These are phyloP conservation scores for Caenorhabditis sp. DNA, from an alignment of 2,888 invertebrate species.

Conservation along the genomic window DNA sequence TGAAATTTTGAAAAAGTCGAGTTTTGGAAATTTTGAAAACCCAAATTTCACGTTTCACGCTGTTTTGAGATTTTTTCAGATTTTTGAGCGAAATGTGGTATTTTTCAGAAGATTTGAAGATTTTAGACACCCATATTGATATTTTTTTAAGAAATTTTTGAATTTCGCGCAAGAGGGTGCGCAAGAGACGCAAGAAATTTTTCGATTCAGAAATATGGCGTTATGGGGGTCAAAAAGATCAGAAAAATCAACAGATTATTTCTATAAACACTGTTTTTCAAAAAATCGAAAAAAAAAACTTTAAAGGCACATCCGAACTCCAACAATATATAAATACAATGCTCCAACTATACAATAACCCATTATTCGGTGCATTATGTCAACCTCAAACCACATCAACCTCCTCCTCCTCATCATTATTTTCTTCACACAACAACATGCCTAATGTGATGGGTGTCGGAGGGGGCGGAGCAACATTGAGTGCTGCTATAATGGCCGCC, in stretches of 20 bases:
- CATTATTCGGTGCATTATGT: slow-evolving; percentile 22
- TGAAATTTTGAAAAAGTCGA: not conserved
- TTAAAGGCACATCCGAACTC: not conserved
- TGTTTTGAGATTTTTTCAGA: not conserved
- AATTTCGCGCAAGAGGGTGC: no score
- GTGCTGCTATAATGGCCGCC: not conserved
- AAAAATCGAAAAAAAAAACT: not conserved
- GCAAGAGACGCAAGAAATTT: no score
- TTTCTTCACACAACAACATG: not conserved
- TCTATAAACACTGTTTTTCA: not conserved
- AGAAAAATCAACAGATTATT: no score
- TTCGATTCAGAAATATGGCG: no score
- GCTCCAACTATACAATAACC: slow-evolving; percentile 26
- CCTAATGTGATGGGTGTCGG: not conserved
- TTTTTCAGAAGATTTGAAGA: not conserved
- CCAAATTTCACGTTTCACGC: no score
- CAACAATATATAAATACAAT: slow-evolving; percentile 27
- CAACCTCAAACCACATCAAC: not conserved
- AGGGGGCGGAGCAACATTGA: not conserved
- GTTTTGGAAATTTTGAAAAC: no score
- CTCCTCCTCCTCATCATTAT: not conserved
- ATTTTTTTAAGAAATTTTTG: no score
- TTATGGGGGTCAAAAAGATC: no score
- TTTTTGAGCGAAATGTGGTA: not conserved
- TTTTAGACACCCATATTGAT: no score